Conservation (phyloP, 1,140 invertebrate genomes). For the Linepithema humile region DNA sequence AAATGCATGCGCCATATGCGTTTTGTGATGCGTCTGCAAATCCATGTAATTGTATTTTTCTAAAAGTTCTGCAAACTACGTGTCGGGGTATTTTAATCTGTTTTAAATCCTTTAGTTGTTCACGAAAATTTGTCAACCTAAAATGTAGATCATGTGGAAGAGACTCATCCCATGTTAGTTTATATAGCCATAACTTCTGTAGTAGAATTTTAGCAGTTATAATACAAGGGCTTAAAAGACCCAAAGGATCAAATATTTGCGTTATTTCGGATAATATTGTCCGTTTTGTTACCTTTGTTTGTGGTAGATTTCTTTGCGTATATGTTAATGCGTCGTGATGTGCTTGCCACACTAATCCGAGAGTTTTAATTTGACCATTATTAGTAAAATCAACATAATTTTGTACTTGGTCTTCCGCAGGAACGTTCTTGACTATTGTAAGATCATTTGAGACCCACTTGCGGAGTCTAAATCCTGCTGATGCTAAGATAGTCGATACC, state of each 20-base stretch:
- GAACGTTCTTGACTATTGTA: too few species aligned
- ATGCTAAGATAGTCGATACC: too few species aligned
- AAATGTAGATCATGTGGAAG: neutral
- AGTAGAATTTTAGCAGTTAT: neutral
- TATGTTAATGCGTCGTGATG: too few species aligned
- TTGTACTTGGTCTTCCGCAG: too few species aligned
- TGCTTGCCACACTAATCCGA: too few species aligned
- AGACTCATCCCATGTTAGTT: neutral
- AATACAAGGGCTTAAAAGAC: neutral
- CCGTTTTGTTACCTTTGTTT: neutral
- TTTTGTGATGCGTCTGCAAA: neutral
- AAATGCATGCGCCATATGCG: neutral
- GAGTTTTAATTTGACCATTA: too few species aligned
- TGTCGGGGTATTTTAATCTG: neutral
- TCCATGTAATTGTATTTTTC: neutral
- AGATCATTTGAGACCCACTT: too few species aligned
- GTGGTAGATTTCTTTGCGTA: too few species aligned
- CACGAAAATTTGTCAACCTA: neutral
- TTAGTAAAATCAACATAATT: too few species aligned
- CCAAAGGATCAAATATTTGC: neutral
- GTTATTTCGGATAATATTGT: neutral
- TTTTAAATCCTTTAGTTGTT: neutral
- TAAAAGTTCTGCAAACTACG: neutral
- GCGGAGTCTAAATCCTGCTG: too few species aligned
- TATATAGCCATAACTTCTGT: neutral